Evolutionary conservation across 2,113 vertebrate genomes (phyloP).

Genomic region (Ciconia maguari): DNA sequence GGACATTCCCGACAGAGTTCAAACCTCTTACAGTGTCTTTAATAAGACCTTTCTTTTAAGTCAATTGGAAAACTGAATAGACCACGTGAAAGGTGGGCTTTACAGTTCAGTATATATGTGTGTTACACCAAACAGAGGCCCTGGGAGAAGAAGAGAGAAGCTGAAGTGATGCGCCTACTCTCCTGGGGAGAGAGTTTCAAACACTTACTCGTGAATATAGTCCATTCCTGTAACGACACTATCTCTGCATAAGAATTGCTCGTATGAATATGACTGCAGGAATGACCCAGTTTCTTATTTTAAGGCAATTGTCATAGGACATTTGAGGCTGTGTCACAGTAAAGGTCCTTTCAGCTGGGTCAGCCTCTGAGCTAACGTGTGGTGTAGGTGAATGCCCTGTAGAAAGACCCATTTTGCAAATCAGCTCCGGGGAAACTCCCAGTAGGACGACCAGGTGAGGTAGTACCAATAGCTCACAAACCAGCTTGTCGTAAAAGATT

Average conservation of each 20-base stretch:
- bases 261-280: neutral
- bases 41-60: constrained; percentile 5
- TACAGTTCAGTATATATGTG: neutral
- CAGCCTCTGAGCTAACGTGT: neutral
- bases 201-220: neutral
- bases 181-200: neutral
- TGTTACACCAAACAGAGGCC: neutral
- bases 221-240: neutral
- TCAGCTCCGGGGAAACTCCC: neutral
- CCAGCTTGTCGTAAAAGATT: neutral
- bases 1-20: neutral
- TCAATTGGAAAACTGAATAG: constrained; percentile 12
- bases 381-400: neutral
- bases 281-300: constrained; percentile 43
- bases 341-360: neutral
- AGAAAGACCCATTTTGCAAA: neutral
- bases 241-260: neutral
- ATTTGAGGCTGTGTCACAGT: neutral
- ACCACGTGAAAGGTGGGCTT: neutral
- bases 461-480: neutral
- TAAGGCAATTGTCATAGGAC: neutral
- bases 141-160: neutral
- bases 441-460: neutral
- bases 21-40: constrained; percentile 8
- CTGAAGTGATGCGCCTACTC: neutral